Evolutionary conservation across 2,888 invertebrate genomes (phyloP), one percentile per base, ranked within the genome.

Genomic region (Vannuccia rotundouncinata): DNA sequence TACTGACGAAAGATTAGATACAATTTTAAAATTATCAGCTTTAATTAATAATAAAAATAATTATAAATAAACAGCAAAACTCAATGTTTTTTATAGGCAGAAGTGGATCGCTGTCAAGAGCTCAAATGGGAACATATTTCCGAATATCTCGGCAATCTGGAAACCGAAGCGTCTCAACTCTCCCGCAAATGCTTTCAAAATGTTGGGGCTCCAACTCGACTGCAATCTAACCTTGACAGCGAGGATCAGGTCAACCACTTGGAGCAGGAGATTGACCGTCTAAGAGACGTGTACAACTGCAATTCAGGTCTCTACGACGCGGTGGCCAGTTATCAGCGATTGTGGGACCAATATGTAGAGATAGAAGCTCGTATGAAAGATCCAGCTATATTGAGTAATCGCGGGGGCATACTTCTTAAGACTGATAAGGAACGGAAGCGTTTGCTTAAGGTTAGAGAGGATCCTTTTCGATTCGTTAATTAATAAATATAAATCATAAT

Each of bases 311-410:
- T 81, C 22, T 81, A 81, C 30, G 81, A 81, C 29, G 27, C 81
- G 13, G 59, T 81, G 0, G 76, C 31, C 1, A 31, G 29, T 1
- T 81, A 81, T 77, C 81, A 81, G 29, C n/a, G 45, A 22, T 29
- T 81, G 10, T 81, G 81, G 81, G 30, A 28, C 22, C 28, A 74
- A 29, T 81, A 82, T 74, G 29, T 82, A n/a, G 81, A 81, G n/a
- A 76, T 81, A 10, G 81, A 82, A 28, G 22, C 22, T 30, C 22
- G 29, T 25, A 82, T 82, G 81, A 82, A 82, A 28, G 81, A 81
- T 74, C 81, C 81, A n/a, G 81, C 81, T 1, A 81, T 81, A 10
- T 77, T 81, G 0, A 30, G 82, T 28, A 81, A 81, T 66, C 74
- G 81, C 1, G 81, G 81, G 28, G 81, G 81, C 0, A 81, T 81